Evolutionary conservation across 2,113 vertebrate genomes (phyloP), one percentile per base, ranked within the genome.

Genomic region (Thermophis baileyi): DNA sequence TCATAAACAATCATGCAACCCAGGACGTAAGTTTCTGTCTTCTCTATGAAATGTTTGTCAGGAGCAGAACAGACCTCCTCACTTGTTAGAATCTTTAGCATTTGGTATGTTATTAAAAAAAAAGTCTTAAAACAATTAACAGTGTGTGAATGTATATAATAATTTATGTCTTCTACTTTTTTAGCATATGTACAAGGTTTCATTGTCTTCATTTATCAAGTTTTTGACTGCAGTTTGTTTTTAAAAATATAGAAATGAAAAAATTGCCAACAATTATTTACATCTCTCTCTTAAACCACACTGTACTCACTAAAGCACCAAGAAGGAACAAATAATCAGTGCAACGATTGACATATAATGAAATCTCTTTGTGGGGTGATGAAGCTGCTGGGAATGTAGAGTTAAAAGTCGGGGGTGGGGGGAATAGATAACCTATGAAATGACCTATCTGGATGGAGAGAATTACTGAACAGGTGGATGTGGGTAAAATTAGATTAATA

Each of bases 11-110:
- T 92, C 88, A 60, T 74, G 49, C 60, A 85, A 46, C 10, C 63
- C 44, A 51, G 11, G 86, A 22, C 3, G 1, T 27, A 14, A 5
- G 20, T n/a, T 30, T 25, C 35, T 92, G 25, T 89, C 54, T 85
- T 81, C 14, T 63, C 86, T 44, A 47, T 54, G 60, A 89, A 89
- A 46, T 92, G 18, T 55, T 81, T 40, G 50, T 51, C 53, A 44
- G 74, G 81, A 25, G 20, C 51, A 49, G 14, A 85, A 69, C 49
- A 40, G 89, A 30, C 51, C 89, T 46, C 55, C 47, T 44, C 74
- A 81, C 74, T 87, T 44, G 24, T 44, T 53, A 74, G 85, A 94
- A 88, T 87, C 88, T 90, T 91, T 91, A 24, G 11, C 91, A 87
- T 90, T 35, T 30, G 88, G 91, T 89, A 53, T 92, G 40, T 46